Base-by-base conservation (phyloP, 2,113 vertebrate species). In the Brachypteracias leptosomus region DNA sequence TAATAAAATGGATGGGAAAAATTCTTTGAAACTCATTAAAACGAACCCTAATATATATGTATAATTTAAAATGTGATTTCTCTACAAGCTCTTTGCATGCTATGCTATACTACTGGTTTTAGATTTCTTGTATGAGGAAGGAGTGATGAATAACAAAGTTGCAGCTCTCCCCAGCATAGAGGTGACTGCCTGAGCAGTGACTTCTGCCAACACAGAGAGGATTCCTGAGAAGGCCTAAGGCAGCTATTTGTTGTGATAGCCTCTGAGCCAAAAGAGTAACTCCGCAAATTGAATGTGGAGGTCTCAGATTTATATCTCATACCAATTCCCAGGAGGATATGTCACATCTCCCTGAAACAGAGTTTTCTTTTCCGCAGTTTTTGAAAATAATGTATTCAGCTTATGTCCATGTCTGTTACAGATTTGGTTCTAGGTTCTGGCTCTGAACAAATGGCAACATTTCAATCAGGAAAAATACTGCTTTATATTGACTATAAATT, bases 41-140 rank as follows among this genome's bases (percentile, higher is more conserved):
- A 73, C 35, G 52, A 94, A 57, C 44, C 24, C 72, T 88, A 77
- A 96, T 88, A 94, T 57, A 40, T 83, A 67, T 88, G 33, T 57
- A 47, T 47, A 47, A 96, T 77, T 77, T 88, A 59, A 88, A 73
- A 55, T 90, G 79, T 81, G 65, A 61, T 86, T 85, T 93, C 51
- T 31, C 58, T 91, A 93, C 82, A 83, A 85, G 88, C 63, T 90
- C 47, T 87, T 94, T 62, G 77, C 95, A 88, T 86, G 90, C 71
- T 78, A 93, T 79, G n/a, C 20, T 76, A 6, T 73, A n/a, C 31
- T 79, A 57, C 59, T 89, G 63, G 33, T 84, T 74, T 81, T 49
- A 63, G n/a, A 81, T 75, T 47, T 81, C 44, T 51, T 46, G 71
- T 55, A 66, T 20, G 47, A 93, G 29, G 51, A 80, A 84, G 22